Conservation (phyloP, 2,113 vertebrate species). For the Oreochromis aureus region DNA sequence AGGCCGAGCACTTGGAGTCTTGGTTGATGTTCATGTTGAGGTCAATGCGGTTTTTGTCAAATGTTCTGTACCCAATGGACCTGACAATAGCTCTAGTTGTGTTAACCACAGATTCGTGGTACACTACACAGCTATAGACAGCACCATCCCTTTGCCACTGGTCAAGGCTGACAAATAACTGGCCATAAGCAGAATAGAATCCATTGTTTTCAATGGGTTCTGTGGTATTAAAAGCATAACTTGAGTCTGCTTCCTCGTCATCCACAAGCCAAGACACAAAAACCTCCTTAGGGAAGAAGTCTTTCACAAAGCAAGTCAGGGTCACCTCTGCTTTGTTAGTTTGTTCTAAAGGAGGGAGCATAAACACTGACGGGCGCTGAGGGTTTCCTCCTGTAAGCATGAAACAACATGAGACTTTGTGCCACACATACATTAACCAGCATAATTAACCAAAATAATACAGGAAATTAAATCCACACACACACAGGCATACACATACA, state of each 20-base stretch:
- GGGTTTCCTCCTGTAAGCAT: no score
- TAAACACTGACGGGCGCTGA: no score
- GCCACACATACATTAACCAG: background rate
- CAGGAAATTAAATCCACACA: rapidly evolving
- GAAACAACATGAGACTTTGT: no score
- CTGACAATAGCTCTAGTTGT: conserved; percentile 42
- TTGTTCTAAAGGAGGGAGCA: no score
- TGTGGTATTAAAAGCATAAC: conserved; percentile 27
- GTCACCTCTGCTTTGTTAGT: no score
- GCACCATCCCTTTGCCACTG: conserved; percentile 29
- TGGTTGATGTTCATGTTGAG: conserved; percentile 51
- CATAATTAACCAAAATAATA: rapidly evolving
- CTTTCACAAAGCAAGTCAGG: no score
- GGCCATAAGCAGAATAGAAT: conserved; percentile 59
- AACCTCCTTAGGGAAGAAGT: conserved; percentile 59
- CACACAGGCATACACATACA: background rate
- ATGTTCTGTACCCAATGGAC: conserved; percentile 33
- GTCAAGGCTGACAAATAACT: conserved; percentile 1
- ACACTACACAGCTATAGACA: conserved; percentile 62
- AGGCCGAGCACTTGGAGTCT: conserved; percentile 29
- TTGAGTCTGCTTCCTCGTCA: conserved; percentile 20
- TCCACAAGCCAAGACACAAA: conserved; percentile 68
- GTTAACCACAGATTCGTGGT: conserved; percentile 54
- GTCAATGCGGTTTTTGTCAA: conserved; percentile 51
- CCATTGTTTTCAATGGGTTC: background rate